Percentiles rank a stretch among this genome's conserved stretches.
These are phyloP conservation scores for Erebia epiphron DNA, from an alignment of 2,888 invertebrate genomes.

Conservation along the genomic window DNA sequence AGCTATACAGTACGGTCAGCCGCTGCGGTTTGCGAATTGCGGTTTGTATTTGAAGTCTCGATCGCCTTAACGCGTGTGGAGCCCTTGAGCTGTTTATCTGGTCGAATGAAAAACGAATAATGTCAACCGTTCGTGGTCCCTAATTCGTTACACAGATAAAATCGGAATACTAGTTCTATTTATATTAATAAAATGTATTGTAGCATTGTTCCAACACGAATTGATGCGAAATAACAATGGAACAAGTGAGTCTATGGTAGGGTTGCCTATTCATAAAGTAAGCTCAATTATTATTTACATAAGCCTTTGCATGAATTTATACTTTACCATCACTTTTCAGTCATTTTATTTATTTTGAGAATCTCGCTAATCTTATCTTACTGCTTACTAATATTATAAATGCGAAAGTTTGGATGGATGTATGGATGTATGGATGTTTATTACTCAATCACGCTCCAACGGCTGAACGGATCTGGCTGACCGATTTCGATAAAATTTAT, in stretches of 20 bases:
- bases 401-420: too few species aligned
- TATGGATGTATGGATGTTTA: too few species aligned
- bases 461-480: too few species aligned
- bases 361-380: too few species aligned
- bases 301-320: neutral
- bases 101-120: conserved; percentile 26
- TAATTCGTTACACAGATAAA: conserved; percentile 32
- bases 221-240: conserved; percentile 21
- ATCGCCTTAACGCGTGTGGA: neutral
- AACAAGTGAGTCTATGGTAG: neutral
- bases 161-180: conserved; percentile 20
- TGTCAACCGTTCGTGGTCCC: conserved; percentile 22
- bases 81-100: neutral
- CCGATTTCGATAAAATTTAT: too few species aligned
- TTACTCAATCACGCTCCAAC: too few species aligned
- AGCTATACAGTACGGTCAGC: too few species aligned
- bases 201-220: conserved; percentile 13
- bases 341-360: too few species aligned
- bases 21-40: neutral
- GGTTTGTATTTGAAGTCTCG: neutral
- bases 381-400: too few species aligned
- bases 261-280: neutral
- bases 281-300: neutral
- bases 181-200: conserved; percentile 24
- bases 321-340: too few species aligned